These are phyloP conservation scores for Pyrochroa serraticornis DNA, from an alignment of 2,888 invertebrate species.

Conservation along the genomic window DNA sequence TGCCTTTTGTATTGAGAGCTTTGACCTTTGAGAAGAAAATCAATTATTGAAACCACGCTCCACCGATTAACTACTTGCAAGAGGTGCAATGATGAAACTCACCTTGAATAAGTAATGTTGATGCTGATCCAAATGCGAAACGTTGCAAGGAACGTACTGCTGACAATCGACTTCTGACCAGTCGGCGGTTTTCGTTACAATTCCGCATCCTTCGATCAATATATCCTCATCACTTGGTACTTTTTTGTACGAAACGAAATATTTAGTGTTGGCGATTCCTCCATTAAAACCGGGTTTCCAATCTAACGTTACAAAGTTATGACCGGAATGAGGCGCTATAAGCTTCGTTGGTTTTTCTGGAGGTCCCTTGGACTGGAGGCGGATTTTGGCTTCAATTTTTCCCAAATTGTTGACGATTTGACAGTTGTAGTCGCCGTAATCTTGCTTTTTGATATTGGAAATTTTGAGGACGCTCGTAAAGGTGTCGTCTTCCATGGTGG, in stretches of 20 bases:
- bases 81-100: too few relatives aligned
- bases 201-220: slow-evolving; percentile 67
- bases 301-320: slow-evolving; percentile 77
- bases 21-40: slow-evolving; percentile 68
- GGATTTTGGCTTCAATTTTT: slow-evolving; percentile 74
- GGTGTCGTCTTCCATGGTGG: slow-evolving; percentile 82
- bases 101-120: slow-evolving; percentile 87
- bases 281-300: slow-evolving; percentile 94
- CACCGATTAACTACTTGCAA: slow-evolving; percentile 8
- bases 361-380: slow-evolving; percentile 83
- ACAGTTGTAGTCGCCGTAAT: slow-evolving; percentile 92
- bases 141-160: slow-evolving; percentile 85
- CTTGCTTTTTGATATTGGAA: slow-evolving; percentile 76
- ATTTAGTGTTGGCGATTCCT: slow-evolving; percentile 84
- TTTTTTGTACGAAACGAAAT: slow-evolving; percentile 82
- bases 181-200: slow-evolving; percentile 65
- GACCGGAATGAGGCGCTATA: slow-evolving; percentile 75
- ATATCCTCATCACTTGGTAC: slow-evolving; percentile 68
- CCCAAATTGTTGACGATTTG: slow-evolving; percentile 85
- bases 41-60: not conserved
- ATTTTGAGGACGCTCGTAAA: slow-evolving; percentile 80
- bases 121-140: slow-evolving; percentile 84
- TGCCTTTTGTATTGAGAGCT: slow-evolving; percentile 86
- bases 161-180: slow-evolving; percentile 89
- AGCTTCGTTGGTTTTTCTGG: slow-evolving; percentile 83